Conservation (phyloP, 2,113 vertebrate genomes). For the Apus apus region DNA sequence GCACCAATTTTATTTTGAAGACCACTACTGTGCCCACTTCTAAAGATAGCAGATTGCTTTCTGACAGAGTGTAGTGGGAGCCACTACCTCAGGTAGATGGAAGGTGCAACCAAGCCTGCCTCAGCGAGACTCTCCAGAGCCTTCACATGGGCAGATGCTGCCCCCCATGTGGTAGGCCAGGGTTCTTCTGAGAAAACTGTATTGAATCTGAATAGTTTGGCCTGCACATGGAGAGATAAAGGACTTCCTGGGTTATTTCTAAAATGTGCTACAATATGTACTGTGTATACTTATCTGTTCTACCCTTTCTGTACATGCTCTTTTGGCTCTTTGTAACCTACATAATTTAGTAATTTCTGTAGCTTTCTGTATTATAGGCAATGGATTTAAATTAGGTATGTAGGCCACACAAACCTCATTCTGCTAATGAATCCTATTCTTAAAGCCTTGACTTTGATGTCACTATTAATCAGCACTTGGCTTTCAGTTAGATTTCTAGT, state of each 20-base stretch:
- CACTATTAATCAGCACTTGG: not conserved
- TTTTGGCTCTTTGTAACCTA: not conserved
- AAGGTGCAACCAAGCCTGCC: not conserved
- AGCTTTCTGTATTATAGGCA: not conserved
- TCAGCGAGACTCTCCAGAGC: not conserved
- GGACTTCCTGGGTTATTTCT: not conserved
- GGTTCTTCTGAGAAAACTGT: not conserved
- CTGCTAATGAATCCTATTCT: not conserved
- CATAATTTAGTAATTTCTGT: not conserved
- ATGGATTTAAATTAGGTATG: not conserved
- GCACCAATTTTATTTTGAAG: not conserved
- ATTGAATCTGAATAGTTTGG: not conserved
- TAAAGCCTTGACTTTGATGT: slow-evolving; percentile 13
- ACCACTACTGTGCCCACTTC: not conserved
- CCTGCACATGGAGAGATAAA: not conserved
- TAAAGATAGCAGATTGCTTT: not conserved
- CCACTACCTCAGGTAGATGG: not conserved
- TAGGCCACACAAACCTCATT: not conserved
- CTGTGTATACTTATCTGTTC: not conserved
- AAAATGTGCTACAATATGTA: not conserved
- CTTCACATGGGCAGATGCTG: not conserved
- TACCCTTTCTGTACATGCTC: not conserved
- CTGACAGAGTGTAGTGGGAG: not conserved
- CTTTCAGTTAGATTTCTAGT: not conserved
- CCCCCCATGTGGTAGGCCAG: not conserved